Evolutionary conservation across 2,797 vertebrate species (phyloP).

Genomic region (Otus scops): DNA sequence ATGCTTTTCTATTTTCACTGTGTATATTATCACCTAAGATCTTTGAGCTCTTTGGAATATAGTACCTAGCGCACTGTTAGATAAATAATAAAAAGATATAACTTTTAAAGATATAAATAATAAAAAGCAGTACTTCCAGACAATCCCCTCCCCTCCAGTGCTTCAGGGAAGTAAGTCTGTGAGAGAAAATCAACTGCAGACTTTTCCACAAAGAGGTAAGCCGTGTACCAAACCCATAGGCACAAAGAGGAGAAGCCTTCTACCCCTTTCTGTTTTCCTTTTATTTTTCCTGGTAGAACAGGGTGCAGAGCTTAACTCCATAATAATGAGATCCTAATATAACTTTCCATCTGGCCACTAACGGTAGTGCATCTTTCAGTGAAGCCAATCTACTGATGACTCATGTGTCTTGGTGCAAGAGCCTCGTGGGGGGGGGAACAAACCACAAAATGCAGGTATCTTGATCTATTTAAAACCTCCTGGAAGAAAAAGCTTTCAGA

Average conservation of each 20-base stretch:
- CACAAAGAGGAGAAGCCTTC: background rate
- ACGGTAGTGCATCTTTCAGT: background rate
- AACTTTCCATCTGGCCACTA: background rate
- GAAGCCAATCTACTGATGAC: background rate
- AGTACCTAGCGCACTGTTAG: background rate
- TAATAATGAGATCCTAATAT: background rate
- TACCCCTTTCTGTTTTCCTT: background rate
- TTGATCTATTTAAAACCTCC: background rate
- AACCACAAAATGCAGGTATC: background rate
- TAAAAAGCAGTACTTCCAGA: background rate
- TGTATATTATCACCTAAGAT: background rate
- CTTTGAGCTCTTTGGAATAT: background rate
- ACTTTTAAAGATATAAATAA: background rate
- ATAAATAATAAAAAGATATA: background rate
- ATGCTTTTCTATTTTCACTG: background rate
- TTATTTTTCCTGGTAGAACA: background rate
- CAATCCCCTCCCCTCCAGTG: background rate
- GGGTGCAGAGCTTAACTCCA: background rate
- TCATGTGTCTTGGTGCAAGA: background rate
- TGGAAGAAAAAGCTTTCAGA: background rate
- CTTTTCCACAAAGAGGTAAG: background rate
- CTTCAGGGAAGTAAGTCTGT: background rate
- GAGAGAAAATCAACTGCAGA: background rate
- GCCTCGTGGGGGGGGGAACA: background rate
- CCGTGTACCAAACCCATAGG: background rate